Base-by-base conservation (phyloP, 2,888 invertebrate species). In the Serrognathus titanus region DNA sequence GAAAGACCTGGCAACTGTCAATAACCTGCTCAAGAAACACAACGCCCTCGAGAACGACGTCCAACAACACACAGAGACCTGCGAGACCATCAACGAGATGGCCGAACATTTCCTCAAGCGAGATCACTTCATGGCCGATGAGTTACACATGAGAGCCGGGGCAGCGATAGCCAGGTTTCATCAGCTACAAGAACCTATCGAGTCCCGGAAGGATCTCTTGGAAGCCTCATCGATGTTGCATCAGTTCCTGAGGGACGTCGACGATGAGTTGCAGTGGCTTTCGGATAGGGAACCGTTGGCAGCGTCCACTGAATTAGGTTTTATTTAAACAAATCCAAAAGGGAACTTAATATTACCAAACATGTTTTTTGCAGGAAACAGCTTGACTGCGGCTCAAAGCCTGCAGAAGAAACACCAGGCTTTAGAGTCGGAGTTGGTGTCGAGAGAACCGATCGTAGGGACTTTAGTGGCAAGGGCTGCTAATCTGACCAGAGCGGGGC, bases 261-360 rank as follows among this genome's bases (percentile, higher is more conserved):
- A 95, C 58, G 97, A 97, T 72, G 97, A 97, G 75, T 72, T 94
- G 52, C 86, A 89, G 63, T 98, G 97, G 97, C 78, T 97, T n/a
- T 79, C 82, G 3, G 90, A 92, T 67, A 87, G 90, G 65, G 87
- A 88, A 68, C 83, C 85, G 0, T 73, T 88, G 5, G 90, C 88
- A 1, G 82, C 83, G 2, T 89, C 89, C 1, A 82, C 81, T 24
- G 91, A 92, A 71, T 78, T 91, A 10, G 76, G 67, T 60, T 43
- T 40, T 38, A 49, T 38, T 10, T 5, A 11, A 16, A 20, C 10
- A 2, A 11, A 20, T 31, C 5, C 7, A 31, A 31, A 31, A 52
- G 52, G 52, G n/a, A n/a, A 24, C 2, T 36, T 13, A 31, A 31
- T 31, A 31, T 6, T 31, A 31, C 1, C 24, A 6, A 31, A 31